phyloP scores from a whole-genome alignment of 2,888 invertebrate genomes.

The Sarcophaga subvicina region DNA sequence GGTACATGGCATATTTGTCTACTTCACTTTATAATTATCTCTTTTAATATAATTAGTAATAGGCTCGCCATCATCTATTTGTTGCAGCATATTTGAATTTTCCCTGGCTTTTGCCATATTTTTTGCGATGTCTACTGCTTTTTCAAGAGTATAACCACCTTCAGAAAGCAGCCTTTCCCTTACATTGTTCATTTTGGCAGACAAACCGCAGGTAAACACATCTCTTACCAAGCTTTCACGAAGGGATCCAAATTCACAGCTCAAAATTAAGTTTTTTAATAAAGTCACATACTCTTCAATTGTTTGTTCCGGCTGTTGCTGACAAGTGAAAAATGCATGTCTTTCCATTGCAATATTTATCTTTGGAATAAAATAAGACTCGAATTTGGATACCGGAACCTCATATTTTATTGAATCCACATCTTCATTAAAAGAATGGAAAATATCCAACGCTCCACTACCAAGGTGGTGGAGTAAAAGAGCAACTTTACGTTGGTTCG shows the following conservation, averaged over 20 bases:
- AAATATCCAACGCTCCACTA: constrained; percentile 46
- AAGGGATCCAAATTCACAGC: neutral
- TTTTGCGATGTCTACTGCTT: constrained; percentile 32
- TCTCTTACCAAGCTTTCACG: neutral
- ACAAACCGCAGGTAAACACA: neutral
- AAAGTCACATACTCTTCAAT: neutral
- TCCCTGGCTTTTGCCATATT: constrained; percentile 2
- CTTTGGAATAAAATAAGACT: constrained; percentile 61
- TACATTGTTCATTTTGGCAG: neutral
- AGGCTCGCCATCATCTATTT: constrained; percentile 18
- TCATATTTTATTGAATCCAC: constrained; percentile 53
- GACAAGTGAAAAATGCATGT: constrained; percentile 33
- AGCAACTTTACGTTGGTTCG: constrained; percentile 37
- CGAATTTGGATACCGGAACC: constrained; percentile 22
- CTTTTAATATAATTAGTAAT: constrained; percentile 24
- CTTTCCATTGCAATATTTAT: constrained; percentile 63
- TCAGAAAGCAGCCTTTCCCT: constrained; percentile 15
- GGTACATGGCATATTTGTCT: neutral
- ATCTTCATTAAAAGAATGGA: constrained; percentile 63
- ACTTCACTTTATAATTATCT: neutral
- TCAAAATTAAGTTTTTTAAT: neutral
- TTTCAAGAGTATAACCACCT: constrained; percentile 8
- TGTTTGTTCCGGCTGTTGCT: neutral
- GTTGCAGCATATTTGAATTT: constrained; percentile 12
- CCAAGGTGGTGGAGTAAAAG: constrained; percentile 46